These are phyloP conservation scores for Neolamprologus devosi DNA, from an alignment of 2,113 vertebrate species.

Conservation along the genomic window DNA sequence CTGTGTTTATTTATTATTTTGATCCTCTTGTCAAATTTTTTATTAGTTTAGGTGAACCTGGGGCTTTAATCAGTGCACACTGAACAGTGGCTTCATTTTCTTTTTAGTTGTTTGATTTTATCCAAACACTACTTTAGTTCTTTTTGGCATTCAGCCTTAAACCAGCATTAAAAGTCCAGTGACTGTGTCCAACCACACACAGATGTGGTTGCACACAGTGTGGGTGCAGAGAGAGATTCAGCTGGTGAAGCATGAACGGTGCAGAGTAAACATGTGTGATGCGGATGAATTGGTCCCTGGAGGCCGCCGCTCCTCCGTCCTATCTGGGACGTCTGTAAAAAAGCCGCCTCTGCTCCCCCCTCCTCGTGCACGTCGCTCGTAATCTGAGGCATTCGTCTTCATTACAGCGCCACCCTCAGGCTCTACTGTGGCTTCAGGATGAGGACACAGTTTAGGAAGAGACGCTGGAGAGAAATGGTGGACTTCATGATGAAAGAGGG, in stretches of 20 bases:
- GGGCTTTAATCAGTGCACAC: neutral
- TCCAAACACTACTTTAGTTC: neutral
- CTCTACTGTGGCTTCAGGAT: neutral
- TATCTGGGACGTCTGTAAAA: neutral
- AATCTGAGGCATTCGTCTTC: slow-evolving; percentile 53
- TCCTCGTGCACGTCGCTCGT: neutral
- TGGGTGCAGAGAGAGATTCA: neutral
- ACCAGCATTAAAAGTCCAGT: neutral
- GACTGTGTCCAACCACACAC: neutral
- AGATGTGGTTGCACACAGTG: neutral
- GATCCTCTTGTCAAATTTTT: neutral
- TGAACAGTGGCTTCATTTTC: neutral
- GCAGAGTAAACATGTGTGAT: slow-evolving; percentile 11
- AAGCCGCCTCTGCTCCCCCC: neutral
- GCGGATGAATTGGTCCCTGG: slow-evolving; percentile 35
- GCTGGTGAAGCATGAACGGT: neutral
- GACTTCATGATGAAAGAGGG: neutral
- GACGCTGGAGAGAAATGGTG: neutral
- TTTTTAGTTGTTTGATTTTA: neutral
- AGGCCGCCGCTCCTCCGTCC: neutral
- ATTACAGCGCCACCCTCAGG: slow-evolving; percentile 45
- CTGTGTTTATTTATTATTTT: neutral
- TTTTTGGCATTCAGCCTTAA: neutral
- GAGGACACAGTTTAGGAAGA: neutral
- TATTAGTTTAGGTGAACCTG: neutral